A percentile compares a stretch with the other conserved stretches of the same genome.
These are phyloP conservation scores for Vireo altiloquus DNA, from an alignment of 2,113 vertebrate species.

Conservation along the genomic window DNA sequence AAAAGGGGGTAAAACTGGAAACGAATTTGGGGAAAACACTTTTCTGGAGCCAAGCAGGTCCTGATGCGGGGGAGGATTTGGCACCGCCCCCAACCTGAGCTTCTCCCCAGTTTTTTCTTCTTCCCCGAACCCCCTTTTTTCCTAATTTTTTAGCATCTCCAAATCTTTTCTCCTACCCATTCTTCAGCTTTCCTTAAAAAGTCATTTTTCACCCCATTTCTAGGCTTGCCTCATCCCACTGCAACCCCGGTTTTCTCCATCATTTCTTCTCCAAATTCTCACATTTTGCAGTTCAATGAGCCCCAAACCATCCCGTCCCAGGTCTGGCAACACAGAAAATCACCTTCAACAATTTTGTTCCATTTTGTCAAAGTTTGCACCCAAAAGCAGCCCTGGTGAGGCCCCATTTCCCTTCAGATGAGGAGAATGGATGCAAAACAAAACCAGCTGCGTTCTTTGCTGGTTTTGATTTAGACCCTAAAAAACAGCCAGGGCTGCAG, in stretches of 20 bases:
- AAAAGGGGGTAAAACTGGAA: not conserved
- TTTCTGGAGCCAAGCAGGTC: not conserved
- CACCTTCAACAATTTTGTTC: not conserved
- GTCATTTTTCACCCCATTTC: not conserved
- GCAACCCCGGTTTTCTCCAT: not conserved
- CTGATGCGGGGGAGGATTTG: not conserved
- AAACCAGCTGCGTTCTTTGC: not conserved
- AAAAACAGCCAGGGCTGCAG: fast-evolving
- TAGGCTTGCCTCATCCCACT: fast-evolving
- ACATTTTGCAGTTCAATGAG: fast-evolving
- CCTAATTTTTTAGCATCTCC: not conserved
- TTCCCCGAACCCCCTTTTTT: not conserved
- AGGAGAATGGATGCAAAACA: not conserved
- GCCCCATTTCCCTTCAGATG: not conserved
- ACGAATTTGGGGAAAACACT: not conserved
- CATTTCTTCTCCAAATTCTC: not conserved
- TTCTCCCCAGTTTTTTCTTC: not conserved
- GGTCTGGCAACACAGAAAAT: not conserved
- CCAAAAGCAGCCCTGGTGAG: not conserved
- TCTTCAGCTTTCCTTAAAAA: not conserved
- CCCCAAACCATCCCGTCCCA: fast-evolving
- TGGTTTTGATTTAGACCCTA: not conserved
- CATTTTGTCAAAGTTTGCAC: not conserved
- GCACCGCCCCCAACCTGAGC: fast-evolving
- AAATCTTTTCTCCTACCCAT: not conserved